phyloP scores from a whole-genome alignment of 2,888 invertebrate species.

The Oscheius onirici region DNA sequence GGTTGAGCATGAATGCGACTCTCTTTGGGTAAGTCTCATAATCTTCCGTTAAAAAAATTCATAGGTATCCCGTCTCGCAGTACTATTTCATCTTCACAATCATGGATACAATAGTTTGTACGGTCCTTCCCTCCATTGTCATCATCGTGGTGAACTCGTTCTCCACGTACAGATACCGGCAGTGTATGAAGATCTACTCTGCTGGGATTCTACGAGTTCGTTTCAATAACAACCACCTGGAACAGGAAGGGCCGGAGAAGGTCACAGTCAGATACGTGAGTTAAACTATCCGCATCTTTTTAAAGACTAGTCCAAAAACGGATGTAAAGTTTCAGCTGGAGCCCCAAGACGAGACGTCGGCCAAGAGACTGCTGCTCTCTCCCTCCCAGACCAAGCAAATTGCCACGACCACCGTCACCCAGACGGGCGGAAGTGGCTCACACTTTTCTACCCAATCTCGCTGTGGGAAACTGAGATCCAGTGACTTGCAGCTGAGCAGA shows the following conservation, averaged over 20 bases:
- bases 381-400: constrained; percentile 40
- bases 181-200: constrained; percentile 71
- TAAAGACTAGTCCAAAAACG: too few species aligned
- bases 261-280: constrained; percentile 26
- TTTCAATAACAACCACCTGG: constrained; percentile 15
- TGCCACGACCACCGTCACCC: constrained; percentile 36
- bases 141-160: constrained; percentile 69
- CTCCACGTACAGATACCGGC: constrained; percentile 66
- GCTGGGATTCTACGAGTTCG: constrained; percentile 66
- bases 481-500: constrained; percentile 68
- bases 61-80: constrained; percentile 40
- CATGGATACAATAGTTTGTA: constrained; percentile 65
- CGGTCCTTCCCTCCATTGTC: constrained; percentile 63
- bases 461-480: constrained; percentile 62
- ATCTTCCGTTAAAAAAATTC: background rate
- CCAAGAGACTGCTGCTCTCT: constrained; percentile 60
- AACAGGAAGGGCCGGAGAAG: background rate
- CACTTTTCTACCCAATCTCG: constrained; percentile 40
- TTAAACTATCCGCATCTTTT: background rate
- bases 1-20: constrained; percentile 58
- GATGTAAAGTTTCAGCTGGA: constrained; percentile 15
- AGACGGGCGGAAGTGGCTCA: constrained; percentile 7
- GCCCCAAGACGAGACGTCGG: constrained; percentile 59
- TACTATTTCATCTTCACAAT: constrained; percentile 66
- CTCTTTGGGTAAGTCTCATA: constrained; percentile 43